Evolutionary conservation across 2,797 vertebrate species (phyloP), one percentile per base, ranked within the genome.

Genomic region (Tenualosa thibaudeaui): DNA sequence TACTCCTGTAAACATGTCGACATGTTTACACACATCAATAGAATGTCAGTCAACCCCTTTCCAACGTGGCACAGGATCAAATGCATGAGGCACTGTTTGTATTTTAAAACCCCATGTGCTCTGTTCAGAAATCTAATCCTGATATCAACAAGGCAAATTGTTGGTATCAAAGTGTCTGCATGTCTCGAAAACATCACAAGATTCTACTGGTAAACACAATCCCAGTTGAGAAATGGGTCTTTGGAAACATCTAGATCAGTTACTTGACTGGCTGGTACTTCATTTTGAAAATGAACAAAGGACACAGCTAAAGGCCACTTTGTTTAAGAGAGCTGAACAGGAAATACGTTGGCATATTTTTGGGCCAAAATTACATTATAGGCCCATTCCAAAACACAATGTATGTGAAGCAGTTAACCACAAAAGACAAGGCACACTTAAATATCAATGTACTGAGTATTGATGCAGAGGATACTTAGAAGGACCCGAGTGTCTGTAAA

Each of bases 121-220:
- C 71, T 43, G 40, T 78, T 78, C 43, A 78, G 37, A 78, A 78
- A 78, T 78, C 71, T 78, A 37, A 60, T n/a, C 58, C 58, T 62
- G 58, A 7, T 3, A 62, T 62, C 58, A 62, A 62, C 58, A 9
- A 62, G 58, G 10, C 58, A 37, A 78, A 78, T 40, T 46, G 17
- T 78, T 78, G 15, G 1, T 40, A 78, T 46, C 71, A 22, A 22
- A 17, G 43, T 22, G 71, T 46, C 37, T 22, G 1, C 17, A 46
- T 46, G 40, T 22, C 71, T 78, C 7, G 19, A 46, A 78, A 78
- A 43, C 71, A 78, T 78, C 71, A 78, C 71, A 78, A 46, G 37
- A 43, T 78, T 22, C 37, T 71, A 3, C 65, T 71, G 26, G 26
- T 43, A 75, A 75, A 75, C 6, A 15, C 40, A 78, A 17, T 15